A percentile compares a stretch with the other conserved stretches of the same genome.
phyloP scores from a whole-genome alignment of 2,113 vertebrate species.

The Mionectes macconnelli region DNA sequence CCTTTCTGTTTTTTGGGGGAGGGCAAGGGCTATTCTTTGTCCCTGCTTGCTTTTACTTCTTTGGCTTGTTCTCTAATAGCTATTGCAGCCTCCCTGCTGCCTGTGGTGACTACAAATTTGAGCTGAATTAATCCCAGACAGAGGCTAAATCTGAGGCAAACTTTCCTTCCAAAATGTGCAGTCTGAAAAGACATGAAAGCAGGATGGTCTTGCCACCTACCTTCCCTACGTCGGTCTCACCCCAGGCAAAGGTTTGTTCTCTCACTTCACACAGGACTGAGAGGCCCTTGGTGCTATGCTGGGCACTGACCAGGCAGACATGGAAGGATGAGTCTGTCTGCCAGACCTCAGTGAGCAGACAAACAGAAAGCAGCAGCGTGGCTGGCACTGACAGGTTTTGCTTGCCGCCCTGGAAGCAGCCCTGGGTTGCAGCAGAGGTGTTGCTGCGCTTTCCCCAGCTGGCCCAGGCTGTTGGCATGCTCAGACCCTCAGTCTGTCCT shows the following conservation, averaged over 20 bases:
- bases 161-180: conserved; percentile 17
- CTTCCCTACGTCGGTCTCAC: not conserved
- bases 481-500: conserved; percentile 39
- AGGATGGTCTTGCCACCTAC: not conserved
- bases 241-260: not conserved
- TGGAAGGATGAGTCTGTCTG: not conserved
- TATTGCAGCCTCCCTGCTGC: conserved; percentile 49
- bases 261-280: not conserved
- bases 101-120: conserved; percentile 40
- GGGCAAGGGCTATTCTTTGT: conserved; percentile 4
- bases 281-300: conserved; percentile 10
- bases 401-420: conserved; percentile 29
- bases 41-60: conserved; percentile 44
- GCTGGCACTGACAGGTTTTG: conserved; percentile 3
- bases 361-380: conserved; percentile 20
- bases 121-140: conserved; percentile 62
- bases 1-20: not conserved
- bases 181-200: conserved; percentile 17
- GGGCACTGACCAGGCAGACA: not conserved
- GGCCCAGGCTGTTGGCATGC: conserved; percentile 3
- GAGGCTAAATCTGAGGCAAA: conserved; percentile 24
- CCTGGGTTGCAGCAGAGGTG: conserved; percentile 42
- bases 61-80: conserved; percentile 39
- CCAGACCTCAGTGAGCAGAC: conserved; percentile 39
- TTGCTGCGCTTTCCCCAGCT: conserved; percentile 36